Evolutionary conservation across 2,797 vertebrate species (phyloP).

Genomic region (Gymnothorax javanicus): DNA sequence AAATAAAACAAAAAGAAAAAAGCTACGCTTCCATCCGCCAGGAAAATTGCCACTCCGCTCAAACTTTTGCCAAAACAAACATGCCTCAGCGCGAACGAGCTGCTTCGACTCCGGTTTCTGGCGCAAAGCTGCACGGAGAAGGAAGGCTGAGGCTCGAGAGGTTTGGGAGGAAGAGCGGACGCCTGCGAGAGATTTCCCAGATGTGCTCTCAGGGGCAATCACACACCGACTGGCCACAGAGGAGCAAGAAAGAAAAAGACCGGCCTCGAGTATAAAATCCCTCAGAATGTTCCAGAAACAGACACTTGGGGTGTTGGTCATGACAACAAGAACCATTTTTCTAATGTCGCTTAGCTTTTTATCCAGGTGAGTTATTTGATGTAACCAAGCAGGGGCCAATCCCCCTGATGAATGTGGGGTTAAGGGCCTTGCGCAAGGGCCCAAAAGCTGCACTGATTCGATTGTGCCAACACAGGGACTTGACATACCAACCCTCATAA

Average conservation of each 20-base stretch:
- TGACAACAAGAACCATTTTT: too few species aligned
- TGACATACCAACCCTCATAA: too few species aligned
- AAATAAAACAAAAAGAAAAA: too few species aligned
- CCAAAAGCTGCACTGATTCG: too few species aligned
- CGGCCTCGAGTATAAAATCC: neutral
- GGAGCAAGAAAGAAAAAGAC: neutral
- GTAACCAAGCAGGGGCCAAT: too few species aligned
- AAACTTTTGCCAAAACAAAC: neutral
- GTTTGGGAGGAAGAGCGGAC: neutral
- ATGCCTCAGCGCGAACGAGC: neutral
- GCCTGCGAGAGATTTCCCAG: neutral
- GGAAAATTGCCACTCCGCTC: neutral
- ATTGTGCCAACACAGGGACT: too few species aligned
- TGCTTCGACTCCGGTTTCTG: neutral
- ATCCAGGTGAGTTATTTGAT: too few species aligned
- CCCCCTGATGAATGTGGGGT: too few species aligned
- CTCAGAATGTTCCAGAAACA: neutral
- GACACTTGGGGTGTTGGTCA: neutral
- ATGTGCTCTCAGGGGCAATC: neutral
- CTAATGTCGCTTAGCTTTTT: too few species aligned
- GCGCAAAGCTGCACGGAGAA: neutral
- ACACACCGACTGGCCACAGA: neutral
- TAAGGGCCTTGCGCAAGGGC: too few species aligned
- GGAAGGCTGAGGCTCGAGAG: neutral
- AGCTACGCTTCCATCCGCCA: neutral